Conservation (phyloP, 2,888 invertebrate genomes). For the Oxytorus armatus region DNA sequence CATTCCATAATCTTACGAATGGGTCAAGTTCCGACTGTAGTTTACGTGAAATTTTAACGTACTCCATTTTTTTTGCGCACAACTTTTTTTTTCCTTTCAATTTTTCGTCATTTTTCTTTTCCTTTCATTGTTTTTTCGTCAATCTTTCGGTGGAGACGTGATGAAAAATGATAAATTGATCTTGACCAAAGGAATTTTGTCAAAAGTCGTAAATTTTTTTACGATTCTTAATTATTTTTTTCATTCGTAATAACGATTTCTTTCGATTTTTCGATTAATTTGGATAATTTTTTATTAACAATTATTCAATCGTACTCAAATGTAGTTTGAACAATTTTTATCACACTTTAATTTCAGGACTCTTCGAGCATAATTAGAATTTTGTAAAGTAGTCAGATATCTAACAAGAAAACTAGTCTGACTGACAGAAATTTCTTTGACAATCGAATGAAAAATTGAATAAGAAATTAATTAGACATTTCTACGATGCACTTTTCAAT, state of each 20-base stretch:
- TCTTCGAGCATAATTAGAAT: no score
- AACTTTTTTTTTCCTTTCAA: background rate
- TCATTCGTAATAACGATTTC: no score
- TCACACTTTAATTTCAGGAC: no score
- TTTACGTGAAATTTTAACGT: constrained; percentile 16
- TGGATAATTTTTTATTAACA: no score
- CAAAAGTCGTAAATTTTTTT: no score
- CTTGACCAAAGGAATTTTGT: background rate
- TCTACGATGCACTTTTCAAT: constrained; percentile 17
- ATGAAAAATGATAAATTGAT: no score
- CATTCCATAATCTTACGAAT: constrained; percentile 56
- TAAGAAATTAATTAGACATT: background rate
- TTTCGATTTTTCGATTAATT: no score
- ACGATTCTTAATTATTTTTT: no score
- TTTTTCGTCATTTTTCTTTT: background rate
- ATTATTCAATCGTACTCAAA: background rate
- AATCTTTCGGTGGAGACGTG: no score
- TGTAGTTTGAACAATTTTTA: no score
- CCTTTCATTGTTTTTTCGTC: background rate
- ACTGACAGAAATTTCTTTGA: background rate
- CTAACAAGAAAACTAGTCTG: no score
- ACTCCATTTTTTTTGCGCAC: background rate
- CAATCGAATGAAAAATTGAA: background rate
- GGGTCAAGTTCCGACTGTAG: constrained; percentile 32
- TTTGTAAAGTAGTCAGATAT: no score